Evolutionary conservation across 2,113 vertebrate species (phyloP).

Genomic region (Megaceryle torquata): DNA sequence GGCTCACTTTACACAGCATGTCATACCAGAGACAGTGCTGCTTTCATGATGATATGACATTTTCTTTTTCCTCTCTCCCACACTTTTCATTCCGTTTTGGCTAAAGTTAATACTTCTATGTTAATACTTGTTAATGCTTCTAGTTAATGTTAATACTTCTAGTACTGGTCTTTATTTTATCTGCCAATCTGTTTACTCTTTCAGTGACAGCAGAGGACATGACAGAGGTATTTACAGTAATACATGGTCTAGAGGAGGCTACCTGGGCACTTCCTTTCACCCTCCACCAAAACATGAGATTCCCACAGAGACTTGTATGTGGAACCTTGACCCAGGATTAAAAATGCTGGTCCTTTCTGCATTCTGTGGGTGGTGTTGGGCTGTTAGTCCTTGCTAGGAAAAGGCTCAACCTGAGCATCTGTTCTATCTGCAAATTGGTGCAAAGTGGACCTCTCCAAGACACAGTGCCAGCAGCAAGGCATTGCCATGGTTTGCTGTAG

Average conservation of each 20-base stretch:
- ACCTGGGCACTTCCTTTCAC: background rate
- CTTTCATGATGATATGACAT: background rate
- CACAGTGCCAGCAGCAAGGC: accelerated
- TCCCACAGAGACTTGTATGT: background rate
- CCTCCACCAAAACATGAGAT: background rate
- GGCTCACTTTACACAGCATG: slow-evolving; percentile 15
- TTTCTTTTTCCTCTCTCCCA: background rate
- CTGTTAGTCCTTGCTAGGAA: background rate
- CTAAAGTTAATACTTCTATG: background rate
- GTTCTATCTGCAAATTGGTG: background rate
- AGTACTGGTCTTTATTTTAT: background rate
- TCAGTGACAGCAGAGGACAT: background rate
- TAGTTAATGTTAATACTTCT: background rate
- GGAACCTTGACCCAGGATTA: background rate
- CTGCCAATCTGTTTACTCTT: background rate
- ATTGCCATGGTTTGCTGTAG: background rate
- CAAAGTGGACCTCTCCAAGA: background rate
- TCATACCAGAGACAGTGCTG: slow-evolving; percentile 20
- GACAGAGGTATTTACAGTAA: background rate
- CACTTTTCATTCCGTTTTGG: background rate
- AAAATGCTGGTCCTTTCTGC: background rate
- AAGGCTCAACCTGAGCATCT: background rate
- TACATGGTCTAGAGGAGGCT: background rate
- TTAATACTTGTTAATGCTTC: background rate
- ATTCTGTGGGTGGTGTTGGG: accelerated